These are phyloP conservation scores for Monopterus albus DNA, from an alignment of 2,113 vertebrate genomes.

Conservation along the genomic window DNA sequence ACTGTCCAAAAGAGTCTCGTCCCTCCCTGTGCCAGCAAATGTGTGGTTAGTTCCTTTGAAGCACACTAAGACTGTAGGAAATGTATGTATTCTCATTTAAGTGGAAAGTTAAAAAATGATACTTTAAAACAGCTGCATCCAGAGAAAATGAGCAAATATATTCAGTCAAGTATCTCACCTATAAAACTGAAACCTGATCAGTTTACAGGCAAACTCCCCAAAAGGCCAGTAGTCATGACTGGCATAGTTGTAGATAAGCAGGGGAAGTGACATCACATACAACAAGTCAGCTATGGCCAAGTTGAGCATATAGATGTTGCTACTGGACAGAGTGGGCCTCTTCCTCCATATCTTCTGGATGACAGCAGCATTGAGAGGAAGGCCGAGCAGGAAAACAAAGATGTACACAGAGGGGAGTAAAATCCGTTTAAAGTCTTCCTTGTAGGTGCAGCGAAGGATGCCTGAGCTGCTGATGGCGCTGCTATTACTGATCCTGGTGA, in stretches of 20 bases:
- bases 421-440: conserved; percentile 92
- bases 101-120: background rate
- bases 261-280: conserved; percentile 93
- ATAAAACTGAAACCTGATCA: conserved; percentile 96
- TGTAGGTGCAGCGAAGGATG: conserved; percentile 86
- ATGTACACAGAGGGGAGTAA: conserved; percentile 91
- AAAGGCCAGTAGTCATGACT: conserved; percentile 97
- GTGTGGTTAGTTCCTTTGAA: background rate
- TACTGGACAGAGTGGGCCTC: conserved; percentile 83
- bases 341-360: conserved; percentile 89
- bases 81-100: background rate
- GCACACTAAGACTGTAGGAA: background rate
- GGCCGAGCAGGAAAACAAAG: conserved; percentile 85
- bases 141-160: background rate
- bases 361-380: conserved; percentile 88
- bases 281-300: conserved; percentile 91
- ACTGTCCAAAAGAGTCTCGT: too few relatives aligned
- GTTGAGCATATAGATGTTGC: conserved; percentile 93
- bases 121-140: background rate
- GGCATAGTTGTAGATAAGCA: conserved; percentile 96
- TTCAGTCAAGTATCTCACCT: conserved; percentile 54
- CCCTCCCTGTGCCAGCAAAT: too few relatives aligned
- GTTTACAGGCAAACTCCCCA: conserved; percentile 90
- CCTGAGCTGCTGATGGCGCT: conserved; percentile 17
- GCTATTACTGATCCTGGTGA: conserved; percentile 7